A percentile compares a stretch with the other conserved stretches of the same genome.
Conservation (phyloP, 2,888 invertebrate genomes). For the Drepana falcataria region DNA sequence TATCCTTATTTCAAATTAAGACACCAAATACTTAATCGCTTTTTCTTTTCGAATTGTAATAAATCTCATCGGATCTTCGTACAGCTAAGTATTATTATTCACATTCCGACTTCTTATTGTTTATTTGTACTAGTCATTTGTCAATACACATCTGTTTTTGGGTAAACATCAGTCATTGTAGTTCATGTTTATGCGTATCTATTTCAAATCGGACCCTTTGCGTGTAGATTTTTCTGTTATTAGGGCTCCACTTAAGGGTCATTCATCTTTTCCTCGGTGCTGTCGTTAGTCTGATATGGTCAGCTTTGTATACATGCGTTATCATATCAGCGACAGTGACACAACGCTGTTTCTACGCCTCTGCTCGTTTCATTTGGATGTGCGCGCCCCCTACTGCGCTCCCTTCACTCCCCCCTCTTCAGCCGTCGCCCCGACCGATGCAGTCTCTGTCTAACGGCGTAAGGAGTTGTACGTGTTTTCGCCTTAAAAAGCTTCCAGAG, state of each 20-base stretch:
- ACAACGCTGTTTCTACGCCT: constrained; percentile 62
- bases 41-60: too few species aligned
- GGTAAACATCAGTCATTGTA: constrained; percentile 31
- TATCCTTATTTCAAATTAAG: too few species aligned
- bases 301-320: constrained; percentile 66
- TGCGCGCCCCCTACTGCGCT: constrained; percentile 56
- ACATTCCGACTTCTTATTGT: constrained; percentile 21
- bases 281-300: constrained; percentile 31
- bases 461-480: constrained; percentile 31
- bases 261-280: constrained; percentile 27
- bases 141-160: constrained; percentile 56
- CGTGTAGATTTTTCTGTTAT: constrained; percentile 10
- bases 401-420: constrained; percentile 35
- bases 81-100: not conserved
- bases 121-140: constrained; percentile 50
- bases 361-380: constrained; percentile 42
- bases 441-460: constrained; percentile 58
- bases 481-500: constrained; percentile 50
- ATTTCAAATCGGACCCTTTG: constrained; percentile 21
- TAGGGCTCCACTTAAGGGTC: constrained; percentile 20
- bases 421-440: constrained; percentile 45
- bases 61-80: too few species aligned
- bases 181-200: constrained; percentile 24
- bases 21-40: too few species aligned
- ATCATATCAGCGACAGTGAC: constrained; percentile 67